phyloP scores from a whole-genome alignment of 2,113 vertebrate genomes.

The rat (Rattus norvegicus) region DNA sequence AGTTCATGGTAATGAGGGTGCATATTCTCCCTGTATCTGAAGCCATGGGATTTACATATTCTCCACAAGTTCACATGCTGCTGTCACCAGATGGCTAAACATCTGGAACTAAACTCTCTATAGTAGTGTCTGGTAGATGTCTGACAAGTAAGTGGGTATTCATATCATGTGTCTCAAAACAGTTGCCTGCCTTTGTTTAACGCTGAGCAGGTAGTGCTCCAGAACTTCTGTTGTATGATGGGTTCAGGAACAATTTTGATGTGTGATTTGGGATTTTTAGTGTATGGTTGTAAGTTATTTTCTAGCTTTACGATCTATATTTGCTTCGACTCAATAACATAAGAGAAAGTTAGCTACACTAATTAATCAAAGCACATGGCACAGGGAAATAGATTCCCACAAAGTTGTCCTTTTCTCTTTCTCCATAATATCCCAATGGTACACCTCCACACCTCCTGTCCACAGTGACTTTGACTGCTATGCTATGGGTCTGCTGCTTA shows the following conservation, averaged over 20 bases:
- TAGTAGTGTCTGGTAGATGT: background rate
- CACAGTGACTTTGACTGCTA: background rate
- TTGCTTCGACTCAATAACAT: background rate
- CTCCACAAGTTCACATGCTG: background rate
- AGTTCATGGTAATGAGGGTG: background rate
- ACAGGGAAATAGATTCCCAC: background rate
- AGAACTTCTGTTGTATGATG: background rate
- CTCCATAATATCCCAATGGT: background rate
- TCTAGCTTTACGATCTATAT: background rate
- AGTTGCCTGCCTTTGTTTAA: background rate
- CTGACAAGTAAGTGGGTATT: background rate
- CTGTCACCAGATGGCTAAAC: background rate
- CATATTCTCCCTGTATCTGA: no score
- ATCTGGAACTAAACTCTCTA: background rate
- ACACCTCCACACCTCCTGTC: background rate
- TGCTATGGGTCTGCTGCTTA: background rate
- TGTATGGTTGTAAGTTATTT: background rate
- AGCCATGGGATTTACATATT: background rate
- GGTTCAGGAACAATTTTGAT: background rate
- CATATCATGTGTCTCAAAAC: background rate
- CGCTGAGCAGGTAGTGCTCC: background rate
- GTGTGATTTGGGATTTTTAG: background rate
- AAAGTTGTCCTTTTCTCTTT: background rate
- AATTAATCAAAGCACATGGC: background rate
- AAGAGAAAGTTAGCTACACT: background rate